Evolutionary conservation across 1,140 invertebrate species (phyloP).

Genomic region (Triops cancriformis): DNA sequence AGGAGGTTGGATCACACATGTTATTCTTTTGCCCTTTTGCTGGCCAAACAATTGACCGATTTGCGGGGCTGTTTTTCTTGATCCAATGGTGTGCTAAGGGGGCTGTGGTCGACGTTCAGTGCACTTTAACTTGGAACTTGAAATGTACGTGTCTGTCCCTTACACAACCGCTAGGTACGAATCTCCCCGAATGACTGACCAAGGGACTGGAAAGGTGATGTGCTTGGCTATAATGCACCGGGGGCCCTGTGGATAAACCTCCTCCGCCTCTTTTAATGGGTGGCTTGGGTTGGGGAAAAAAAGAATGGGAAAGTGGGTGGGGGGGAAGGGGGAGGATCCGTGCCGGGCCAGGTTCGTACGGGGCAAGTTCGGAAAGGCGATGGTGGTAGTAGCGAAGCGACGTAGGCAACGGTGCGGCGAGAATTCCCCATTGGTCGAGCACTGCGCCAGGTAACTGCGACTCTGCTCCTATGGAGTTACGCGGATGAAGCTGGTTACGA

Average conservation of each 20-base stretch:
- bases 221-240: neutral
- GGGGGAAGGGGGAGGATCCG: neutral
- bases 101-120: no score
- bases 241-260: neutral
- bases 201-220: constrained; percentile 5
- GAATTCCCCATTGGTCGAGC: neutral
- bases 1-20: no score
- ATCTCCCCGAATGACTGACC: neutral
- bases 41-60: no score
- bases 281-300: neutral
- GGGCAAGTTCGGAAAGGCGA: neutral
- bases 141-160: neutral
- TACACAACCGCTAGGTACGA: neutral
- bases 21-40: no score
- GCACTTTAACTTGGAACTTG: neutral
- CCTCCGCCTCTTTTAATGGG: neutral
- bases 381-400: neutral
- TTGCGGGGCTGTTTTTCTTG: no score
- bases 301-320: neutral
- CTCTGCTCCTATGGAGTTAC: neutral
- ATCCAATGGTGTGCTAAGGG: no score
- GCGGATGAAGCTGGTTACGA: neutral
- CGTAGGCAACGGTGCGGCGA: neutral
- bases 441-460: neutral
- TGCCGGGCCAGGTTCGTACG: neutral